A percentile compares a stretch with the other conserved stretches of the same genome.
Evolutionary conservation across 2,797 vertebrate genomes (phyloP).

Genomic region (Labroides dimidiatus): DNA sequence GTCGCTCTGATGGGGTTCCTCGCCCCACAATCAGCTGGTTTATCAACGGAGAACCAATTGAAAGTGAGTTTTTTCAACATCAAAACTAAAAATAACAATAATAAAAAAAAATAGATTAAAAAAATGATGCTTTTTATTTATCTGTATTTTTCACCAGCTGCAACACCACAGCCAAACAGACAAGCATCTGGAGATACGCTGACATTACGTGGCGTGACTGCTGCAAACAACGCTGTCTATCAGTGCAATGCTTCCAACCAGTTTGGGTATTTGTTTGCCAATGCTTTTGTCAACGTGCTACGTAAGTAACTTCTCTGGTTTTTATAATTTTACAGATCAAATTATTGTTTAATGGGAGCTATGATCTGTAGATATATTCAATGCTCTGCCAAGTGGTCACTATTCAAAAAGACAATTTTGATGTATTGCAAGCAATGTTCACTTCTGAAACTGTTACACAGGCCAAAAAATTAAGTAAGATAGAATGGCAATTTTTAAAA

Average conservation of each 20-base stretch:
- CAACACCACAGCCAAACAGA: constrained; percentile 88
- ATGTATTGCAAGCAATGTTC: no score
- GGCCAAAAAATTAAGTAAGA: no score
- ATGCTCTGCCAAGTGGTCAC: no score
- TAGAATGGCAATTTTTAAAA: no score
- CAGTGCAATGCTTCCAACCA: constrained; percentile 98
- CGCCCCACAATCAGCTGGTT: constrained; percentile 93
- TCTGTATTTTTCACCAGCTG: constrained; percentile 70
- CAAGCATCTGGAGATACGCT: constrained; percentile 92
- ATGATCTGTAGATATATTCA: no score
- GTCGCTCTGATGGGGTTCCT: constrained; percentile 92
- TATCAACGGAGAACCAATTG: constrained; percentile 93
- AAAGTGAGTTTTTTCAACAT: constrained; percentile 79
- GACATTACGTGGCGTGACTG: constrained; percentile 88
- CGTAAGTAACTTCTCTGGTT: constrained; percentile 80
- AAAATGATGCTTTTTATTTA: no score
- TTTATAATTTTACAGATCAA: neutral
- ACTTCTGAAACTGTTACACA: no score
- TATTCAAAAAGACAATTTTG: no score
- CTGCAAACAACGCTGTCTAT: constrained; percentile 92
- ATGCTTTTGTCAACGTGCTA: constrained; percentile 94
- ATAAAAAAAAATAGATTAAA: no score
- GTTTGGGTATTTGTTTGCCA: constrained; percentile 94
- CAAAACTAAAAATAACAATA: neutral
- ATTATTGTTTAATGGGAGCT: neutral